Evolutionary conservation across 2,113 vertebrate species (phyloP), one percentile per base, ranked within the genome.

Genomic region (Phaethon lepturus): DNA sequence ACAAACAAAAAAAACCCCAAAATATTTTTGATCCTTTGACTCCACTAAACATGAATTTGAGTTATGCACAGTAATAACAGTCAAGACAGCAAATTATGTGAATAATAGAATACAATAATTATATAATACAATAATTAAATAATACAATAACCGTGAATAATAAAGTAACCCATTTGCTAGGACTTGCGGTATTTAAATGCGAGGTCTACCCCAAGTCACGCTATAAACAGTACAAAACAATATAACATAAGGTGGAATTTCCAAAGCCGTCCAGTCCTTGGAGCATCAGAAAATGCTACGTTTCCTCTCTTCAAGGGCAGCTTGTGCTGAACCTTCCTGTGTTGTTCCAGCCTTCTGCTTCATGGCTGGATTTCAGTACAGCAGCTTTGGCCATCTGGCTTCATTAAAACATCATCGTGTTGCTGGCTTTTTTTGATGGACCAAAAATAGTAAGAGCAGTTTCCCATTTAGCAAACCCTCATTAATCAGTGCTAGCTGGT

Each of bases 361-460:
- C 67, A 47, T 47, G 52, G 75, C 87, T 88, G 67, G 33, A 44
- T 73, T 92, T 94, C 93, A 74, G 40, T 29, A 17, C 42, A 92
- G 75, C 82, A 94, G 88, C 76, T 89, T n/a, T 77, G 79, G 80
- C 90, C 94, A 96, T 91, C 91, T 95, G 91, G 86, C 64, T 89
- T 84, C 83, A 63, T 81, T 78, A 52, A 86, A 67, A 35, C 75
- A 81, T 63, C 63, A 63, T 56, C 1, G 2, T 83, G 85, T 72
- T 72, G 86, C 64, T 15, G 4, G 47, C 69, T 62, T 80, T 67
- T 64, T 59, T 31, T 53, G 44, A 44, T 28, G 18, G 69, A n/a
- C 69, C 75, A 88, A 93, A 94, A 94, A 86, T 58, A 97, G 94
- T 8, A 81, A 84, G 35, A 87, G 52, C 53, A 91, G 40, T 50